Evolutionary conservation across 1,140 invertebrate species (phyloP), one percentile per base, ranked within the genome.

Genomic region (Ceratina calcarata): DNA sequence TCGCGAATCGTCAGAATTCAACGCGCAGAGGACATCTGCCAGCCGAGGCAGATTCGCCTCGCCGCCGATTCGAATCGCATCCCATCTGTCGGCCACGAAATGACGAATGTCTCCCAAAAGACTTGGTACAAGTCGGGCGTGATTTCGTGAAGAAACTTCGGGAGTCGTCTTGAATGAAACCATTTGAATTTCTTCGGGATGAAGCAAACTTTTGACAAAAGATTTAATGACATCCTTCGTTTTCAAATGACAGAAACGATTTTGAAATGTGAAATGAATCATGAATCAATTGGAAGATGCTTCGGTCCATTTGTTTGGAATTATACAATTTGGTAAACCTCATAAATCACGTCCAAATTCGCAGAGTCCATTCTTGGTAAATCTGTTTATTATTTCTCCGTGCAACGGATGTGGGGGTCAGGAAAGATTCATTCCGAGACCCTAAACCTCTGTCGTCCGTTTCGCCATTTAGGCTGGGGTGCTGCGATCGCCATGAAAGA

Each of bases 21-120:
- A 32, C 68, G 62, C 66, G 71, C 45, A 71, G 15, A 58, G 73
- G 24, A 83, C 85, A 86, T 86, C 85, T 86, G 85, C 57, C 66
- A 61, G 60, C 18, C 10, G 18, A 60, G 53, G 53, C 72, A 37
- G 74, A 86, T 86, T 86, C 77, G 85, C 72, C 10, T 45, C 8
- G 24, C 37, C 81, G 81, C 53, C 65, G 80, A 81, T 82, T 84
- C 78, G 66, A 45, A 55, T 37, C 62, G 55, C n/a, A 78, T 37
- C 72, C 78, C 86, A 82, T 87, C 79, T 87, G 85, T 61, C 75
- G 70, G 61, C 22, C 45, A 60, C 58, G 32, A 79, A 15, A 82
- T 86, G 86, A 87, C 66, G 85, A 69, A 87, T 82, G 75, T 37
- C 16, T 57, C 81, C 60, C 69, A 4, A 2, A 18, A 32, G 65